These are phyloP conservation scores for Drosophila buzzatii DNA, from an alignment of 2,888 invertebrate genomes.

Conservation along the genomic window DNA sequence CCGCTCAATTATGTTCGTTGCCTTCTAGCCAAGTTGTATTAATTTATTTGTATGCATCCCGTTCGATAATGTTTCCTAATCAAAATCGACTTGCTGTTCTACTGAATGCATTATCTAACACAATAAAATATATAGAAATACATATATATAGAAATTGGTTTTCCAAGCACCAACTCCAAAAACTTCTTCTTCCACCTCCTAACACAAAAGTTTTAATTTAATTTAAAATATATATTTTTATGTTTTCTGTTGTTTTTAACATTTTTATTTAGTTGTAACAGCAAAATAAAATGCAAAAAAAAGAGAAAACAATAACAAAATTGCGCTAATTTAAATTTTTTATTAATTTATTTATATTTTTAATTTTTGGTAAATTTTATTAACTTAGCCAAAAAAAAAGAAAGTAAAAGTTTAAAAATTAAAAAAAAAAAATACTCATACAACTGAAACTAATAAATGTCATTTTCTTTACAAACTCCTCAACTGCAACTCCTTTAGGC, in stretches of 20 bases:
- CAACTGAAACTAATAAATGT: slow-evolving; percentile 54
- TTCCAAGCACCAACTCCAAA: slow-evolving; percentile 19
- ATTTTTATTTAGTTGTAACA: slow-evolving; percentile 22
- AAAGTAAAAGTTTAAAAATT: neutral
- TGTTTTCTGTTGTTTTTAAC: slow-evolving; percentile 11
- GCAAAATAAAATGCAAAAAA: slow-evolving; percentile 15
- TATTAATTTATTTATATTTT: slow-evolving; percentile 9
- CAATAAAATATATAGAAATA: neutral
- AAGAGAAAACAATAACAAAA: slow-evolving; percentile 21
- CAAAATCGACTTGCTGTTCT: slow-evolving; percentile 9
- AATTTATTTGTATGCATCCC: slow-evolving; percentile 37
- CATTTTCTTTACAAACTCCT: slow-evolving; percentile 18
- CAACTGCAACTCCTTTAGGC: slow-evolving; percentile 86
- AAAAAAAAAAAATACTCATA: neutral
- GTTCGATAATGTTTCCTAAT: slow-evolving; percentile 27
- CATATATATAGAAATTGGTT: slow-evolving; percentile 17
- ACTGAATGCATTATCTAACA: slow-evolving; percentile 16
- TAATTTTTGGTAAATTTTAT: slow-evolving; percentile 37
- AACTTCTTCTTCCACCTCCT: slow-evolving; percentile 20
- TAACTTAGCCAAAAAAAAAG: slow-evolving; percentile 45
- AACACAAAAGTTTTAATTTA: slow-evolving; percentile 25
- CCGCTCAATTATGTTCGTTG: slow-evolving; percentile 48
- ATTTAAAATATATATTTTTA: neutral
- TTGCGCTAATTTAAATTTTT: slow-evolving; percentile 29
- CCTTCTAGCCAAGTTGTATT: slow-evolving; percentile 30